These are phyloP conservation scores for Sylvia atricapilla DNA, from an alignment of 2,113 vertebrate species.

Conservation along the genomic window DNA sequence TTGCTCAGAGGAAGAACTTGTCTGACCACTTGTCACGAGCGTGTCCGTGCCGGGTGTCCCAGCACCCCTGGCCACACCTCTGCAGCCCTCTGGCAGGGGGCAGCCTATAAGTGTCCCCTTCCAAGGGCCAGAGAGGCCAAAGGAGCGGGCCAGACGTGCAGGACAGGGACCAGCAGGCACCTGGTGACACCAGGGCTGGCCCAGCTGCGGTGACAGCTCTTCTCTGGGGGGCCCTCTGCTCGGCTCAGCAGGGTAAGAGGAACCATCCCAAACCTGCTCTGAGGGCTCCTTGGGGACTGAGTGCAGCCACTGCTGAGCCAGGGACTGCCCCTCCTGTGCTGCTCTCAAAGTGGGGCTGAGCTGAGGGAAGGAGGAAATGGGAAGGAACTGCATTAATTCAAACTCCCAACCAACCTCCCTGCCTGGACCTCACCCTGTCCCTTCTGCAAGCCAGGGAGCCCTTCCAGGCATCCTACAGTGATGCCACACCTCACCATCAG, in stretches of 20 bases:
- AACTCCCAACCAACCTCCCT: accelerated
- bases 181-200: accelerated
- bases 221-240: background rate
- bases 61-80: background rate
- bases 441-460: background rate
- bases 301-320: accelerated
- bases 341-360: accelerated
- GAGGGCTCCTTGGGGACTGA: background rate
- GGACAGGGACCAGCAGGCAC: background rate
- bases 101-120: background rate
- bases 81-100: background rate
- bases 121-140: background rate
- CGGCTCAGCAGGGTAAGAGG: background rate
- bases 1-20: constrained; percentile 39
- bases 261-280: background rate
- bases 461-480: background rate
- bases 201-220: background rate
- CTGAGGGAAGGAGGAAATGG: background rate
- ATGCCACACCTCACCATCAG: background rate
- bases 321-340: background rate
- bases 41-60: background rate
- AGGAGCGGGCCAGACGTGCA: background rate
- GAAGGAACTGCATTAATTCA: background rate
- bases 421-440: background rate
- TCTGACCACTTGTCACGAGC: background rate